These are phyloP conservation scores for Cephus pygmeus DNA, from an alignment of 2,888 invertebrate genomes.

Conservation along the genomic window DNA sequence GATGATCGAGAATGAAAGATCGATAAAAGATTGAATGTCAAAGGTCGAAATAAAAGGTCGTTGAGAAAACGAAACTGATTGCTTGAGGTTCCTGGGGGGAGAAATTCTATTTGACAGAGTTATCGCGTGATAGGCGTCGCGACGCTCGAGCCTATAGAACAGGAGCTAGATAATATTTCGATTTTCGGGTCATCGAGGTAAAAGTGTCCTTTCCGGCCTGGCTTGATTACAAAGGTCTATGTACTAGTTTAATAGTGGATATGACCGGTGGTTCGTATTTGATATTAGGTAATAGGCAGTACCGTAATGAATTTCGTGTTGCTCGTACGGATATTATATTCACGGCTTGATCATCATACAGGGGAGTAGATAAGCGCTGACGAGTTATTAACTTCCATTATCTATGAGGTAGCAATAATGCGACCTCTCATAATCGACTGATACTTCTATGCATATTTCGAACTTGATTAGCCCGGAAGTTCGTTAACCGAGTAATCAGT, in stretches of 20 bases:
- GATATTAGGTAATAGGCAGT: neutral
- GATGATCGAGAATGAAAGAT: neutral
- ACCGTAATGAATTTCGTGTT: slow-evolving; percentile 3
- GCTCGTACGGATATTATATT: slow-evolving; percentile 6
- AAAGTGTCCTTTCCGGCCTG: neutral
- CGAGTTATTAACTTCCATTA: slow-evolving; percentile 45
- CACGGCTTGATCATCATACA: slow-evolving; percentile 3
- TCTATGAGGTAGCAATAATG: slow-evolving; percentile 18
- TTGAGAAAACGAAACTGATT: neutral
- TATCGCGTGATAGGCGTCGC: neutral
- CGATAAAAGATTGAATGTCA: neutral
- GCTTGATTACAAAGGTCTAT: neutral
- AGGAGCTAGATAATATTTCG: neutral
- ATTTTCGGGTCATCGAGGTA: neutral
- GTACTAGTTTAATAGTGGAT: neutral
- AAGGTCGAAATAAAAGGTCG: neutral
- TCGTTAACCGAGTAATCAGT: neutral
- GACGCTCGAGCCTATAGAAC: neutral
- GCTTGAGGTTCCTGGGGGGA: neutral
- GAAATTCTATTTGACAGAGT: neutral
- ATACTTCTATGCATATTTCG: slow-evolving; percentile 7
- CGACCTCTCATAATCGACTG: slow-evolving; percentile 7
- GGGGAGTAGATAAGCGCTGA: slow-evolving; percentile 14
- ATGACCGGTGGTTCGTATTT: neutral
- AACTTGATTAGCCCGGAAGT: slow-evolving; percentile 1